Base-by-base conservation (phyloP, 2,113 vertebrate genomes). In the Verasper variegatus region DNA sequence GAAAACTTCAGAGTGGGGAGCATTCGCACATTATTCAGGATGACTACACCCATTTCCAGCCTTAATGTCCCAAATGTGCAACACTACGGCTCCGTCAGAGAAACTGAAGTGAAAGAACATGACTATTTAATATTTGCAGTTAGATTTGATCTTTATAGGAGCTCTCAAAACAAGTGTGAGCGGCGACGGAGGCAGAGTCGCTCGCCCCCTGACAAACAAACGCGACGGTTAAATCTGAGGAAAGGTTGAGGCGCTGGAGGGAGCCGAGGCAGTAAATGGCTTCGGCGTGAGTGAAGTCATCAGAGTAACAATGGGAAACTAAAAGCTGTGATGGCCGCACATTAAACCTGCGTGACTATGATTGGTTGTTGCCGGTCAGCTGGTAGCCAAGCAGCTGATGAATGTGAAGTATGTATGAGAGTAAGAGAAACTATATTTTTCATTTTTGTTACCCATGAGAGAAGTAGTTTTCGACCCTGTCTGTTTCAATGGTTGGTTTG, bases 1-100 rank as follows among this genome's bases (percentile, higher is more conserved):
- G 40, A 40, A 74, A 83, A 77, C 15, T 24, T 61, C 47, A 45
- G 31, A 67, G n/a, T 56, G 5, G 13, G 14, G 13, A 70, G 56
- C 1, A 0, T 40, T 73, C 5, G 21, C 7, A 47, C 23, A 64
- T 54, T 55, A 66, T 62, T 66, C 65, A 69, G 21, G 12, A n/a
- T n/a, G 23, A 42, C 26, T 54, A 18, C 9, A 51, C 21, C 12
- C 21, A 17, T 69, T 74, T 59, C 23, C n/a, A 35, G 47, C 9
- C 26, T 21, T 17, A 45, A 68, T 51, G 40, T 20, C 14, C 49
- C 5, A 35, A 37, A 76, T 24, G 4, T 47, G 45, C 45, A 5
- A 14, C 45, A 47, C 18, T 52, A 2, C 35, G 10, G 35, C 2
- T 37, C 2, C 9, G 9, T 37, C 9, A 37, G 2, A 37, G 35